Conservation (phyloP, 1,140 invertebrate species). For the Tetramorium simillimum region DNA sequence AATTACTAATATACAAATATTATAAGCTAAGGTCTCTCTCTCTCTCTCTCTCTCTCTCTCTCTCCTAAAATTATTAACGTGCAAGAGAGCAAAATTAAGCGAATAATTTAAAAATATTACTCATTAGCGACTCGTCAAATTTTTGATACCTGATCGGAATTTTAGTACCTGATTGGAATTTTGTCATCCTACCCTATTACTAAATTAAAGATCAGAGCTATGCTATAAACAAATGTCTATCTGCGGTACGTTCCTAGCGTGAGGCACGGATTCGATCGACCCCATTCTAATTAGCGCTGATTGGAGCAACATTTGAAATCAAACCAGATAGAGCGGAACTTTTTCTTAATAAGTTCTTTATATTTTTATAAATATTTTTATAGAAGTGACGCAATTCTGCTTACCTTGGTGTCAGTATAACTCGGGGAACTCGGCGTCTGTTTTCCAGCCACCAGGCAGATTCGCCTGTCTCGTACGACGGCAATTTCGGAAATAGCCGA, state of each 20-base stretch:
- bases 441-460: neutral
- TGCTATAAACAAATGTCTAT: neutral
- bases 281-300: neutral
- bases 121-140: no score
- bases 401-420: slow-evolving; percentile 53
- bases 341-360: neutral
- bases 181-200: no score
- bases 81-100: no score
- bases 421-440: neutral
- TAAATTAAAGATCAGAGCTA: neutral
- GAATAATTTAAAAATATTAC: no score
- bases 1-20: neutral
- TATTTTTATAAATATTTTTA: neutral
- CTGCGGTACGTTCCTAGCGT: slow-evolving; percentile 27
- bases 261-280: slow-evolving; percentile 36
- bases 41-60: no score
- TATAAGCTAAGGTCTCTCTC: no score
- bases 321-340: neutral
- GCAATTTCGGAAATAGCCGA: neutral
- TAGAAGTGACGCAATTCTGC: neutral
- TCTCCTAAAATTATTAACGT: no score
- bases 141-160: no score
- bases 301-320: neutral
- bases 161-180: no score
- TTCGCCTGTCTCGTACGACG: neutral